These are phyloP conservation scores for Myopa testacea DNA, from an alignment of 2,888 invertebrate genomes.

Conservation along the genomic window DNA sequence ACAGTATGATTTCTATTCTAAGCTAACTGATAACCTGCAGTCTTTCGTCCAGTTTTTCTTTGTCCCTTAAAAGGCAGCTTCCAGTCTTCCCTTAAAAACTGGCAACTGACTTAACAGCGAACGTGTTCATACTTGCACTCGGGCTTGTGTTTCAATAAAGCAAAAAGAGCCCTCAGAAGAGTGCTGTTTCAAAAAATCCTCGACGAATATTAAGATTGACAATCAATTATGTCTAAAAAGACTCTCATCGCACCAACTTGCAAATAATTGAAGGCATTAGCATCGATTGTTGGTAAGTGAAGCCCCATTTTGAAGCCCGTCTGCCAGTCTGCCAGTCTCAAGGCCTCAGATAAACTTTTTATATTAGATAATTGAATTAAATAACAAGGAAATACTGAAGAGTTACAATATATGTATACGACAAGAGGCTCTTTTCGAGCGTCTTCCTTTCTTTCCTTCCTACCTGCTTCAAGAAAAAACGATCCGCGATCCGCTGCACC, in stretches of 20 bases:
- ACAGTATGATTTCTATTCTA: too few relatives aligned
- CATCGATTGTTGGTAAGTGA: slow-evolving; percentile 45
- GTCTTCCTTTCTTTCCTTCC: background rate
- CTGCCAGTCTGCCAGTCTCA: background rate
- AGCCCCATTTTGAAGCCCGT: background rate
- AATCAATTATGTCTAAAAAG: slow-evolving; percentile 21
- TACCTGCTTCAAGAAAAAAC: background rate
- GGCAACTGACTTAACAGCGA: background rate
- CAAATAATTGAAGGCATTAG: slow-evolving; percentile 40
- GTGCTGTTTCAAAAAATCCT: too few relatives aligned
- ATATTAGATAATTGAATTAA: slow-evolving; percentile 56
- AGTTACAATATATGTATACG: background rate
- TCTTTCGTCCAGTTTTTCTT: too few relatives aligned
- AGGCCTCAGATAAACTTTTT: slow-evolving; percentile 45
- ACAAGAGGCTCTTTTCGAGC: background rate
- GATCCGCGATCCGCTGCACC: too few relatives aligned
- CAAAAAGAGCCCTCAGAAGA: too few relatives aligned
- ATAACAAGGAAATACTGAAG: slow-evolving; percentile 46
- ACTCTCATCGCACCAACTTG: slow-evolving; percentile 18
- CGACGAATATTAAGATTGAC: background rate
- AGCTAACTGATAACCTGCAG: too few relatives aligned
- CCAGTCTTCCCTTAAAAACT: too few relatives aligned
- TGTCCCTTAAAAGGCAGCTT: too few relatives aligned
- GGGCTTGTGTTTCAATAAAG: background rate
- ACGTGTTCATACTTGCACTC: background rate